Conservation (phyloP, 2,797 vertebrate species). For the Lerista edwardsae region DNA sequence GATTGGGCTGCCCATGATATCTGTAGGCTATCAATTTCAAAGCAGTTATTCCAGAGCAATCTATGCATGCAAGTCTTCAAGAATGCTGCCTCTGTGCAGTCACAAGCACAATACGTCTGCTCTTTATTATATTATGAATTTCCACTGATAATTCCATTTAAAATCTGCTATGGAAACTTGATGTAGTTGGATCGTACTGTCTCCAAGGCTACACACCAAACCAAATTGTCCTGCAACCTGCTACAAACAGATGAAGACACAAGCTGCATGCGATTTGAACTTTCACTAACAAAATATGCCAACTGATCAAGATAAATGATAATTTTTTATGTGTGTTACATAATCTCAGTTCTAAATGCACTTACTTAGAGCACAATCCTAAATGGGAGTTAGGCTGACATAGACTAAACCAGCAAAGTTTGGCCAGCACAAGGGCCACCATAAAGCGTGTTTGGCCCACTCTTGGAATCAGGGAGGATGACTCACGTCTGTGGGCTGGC, state of each 20-base stretch:
- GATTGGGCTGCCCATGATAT: no score
- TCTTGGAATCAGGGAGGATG: no score
- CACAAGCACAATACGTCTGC: conserved; percentile 18
- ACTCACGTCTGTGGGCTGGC: no score
- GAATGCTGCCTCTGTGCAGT: not conserved
- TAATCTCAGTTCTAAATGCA: not conserved
- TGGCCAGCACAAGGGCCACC: no score
- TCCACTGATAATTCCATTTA: not conserved
- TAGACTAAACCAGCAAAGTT: no score
- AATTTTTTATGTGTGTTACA: not conserved
- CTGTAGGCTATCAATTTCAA: not conserved
- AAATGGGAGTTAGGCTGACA: no score
- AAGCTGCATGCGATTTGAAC: conserved; percentile 22
- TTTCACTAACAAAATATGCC: conserved; percentile 25
- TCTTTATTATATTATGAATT: conserved; percentile 11
- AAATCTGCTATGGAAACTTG: conserved; percentile 14
- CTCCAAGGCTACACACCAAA: conserved; percentile 25
- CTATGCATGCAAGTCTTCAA: not conserved
- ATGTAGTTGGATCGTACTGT: conserved; percentile 7
- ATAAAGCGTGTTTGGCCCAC: no score
- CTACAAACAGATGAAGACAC: conserved; percentile 30
- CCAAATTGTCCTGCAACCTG: conserved; percentile 9
- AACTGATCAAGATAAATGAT: conserved; percentile 9
- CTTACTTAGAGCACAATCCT: not conserved
- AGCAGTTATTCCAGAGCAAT: not conserved